A percentile compares a stretch with the other conserved stretches of the same genome.
These are phyloP conservation scores for Gavia stellata DNA, from an alignment of 2,113 vertebrate genomes.

Conservation along the genomic window DNA sequence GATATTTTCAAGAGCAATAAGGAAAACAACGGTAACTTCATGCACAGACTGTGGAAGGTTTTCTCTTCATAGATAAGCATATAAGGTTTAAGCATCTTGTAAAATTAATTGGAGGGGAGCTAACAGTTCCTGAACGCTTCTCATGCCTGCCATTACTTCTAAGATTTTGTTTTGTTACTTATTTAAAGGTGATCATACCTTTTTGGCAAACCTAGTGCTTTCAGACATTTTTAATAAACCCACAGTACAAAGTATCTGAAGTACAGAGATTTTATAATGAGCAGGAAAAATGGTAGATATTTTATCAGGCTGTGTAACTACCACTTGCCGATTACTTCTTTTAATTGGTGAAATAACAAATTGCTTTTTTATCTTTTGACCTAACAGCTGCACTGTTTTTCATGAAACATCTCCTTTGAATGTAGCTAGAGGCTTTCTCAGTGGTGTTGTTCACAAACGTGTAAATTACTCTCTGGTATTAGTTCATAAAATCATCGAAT, in stretches of 20 bases:
- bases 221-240: background rate
- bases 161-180: background rate
- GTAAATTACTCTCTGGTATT: background rate
- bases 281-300: background rate
- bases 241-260: background rate
- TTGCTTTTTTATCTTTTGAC: background rate
- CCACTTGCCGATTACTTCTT: background rate
- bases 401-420: background rate
- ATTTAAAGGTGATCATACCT: background rate
- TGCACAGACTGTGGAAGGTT: background rate
- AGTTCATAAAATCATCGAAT: background rate
- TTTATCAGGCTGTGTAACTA: background rate
- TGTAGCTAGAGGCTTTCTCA: background rate
- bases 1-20: background rate
- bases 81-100: background rate
- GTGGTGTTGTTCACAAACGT: background rate
- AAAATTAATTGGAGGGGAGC: background rate
- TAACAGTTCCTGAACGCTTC: background rate
- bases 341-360: conserved; percentile 47
- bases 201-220: background rate
- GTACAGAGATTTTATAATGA: background rate
- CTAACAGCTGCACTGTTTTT: background rate
- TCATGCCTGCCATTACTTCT: background rate
- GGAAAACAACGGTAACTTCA: background rate
- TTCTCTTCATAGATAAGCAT: background rate